These are phyloP conservation scores for Spilosoma lubricipeda DNA, from an alignment of 2,888 invertebrate species.

Conservation along the genomic window DNA sequence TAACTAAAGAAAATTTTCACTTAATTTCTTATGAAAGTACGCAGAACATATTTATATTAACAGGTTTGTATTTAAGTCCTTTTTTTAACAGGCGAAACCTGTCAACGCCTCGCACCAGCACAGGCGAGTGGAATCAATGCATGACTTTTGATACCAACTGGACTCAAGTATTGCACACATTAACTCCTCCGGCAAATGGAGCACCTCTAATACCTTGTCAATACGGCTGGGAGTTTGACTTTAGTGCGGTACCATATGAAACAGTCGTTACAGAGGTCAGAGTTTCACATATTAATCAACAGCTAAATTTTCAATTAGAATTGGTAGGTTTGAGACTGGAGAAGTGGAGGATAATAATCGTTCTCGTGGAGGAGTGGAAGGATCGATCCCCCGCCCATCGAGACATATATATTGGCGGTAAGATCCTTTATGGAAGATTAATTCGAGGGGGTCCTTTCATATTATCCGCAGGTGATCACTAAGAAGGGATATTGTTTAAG, in stretches of 20 bases:
- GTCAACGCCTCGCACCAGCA: neutral
- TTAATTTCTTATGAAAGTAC: too few species aligned
- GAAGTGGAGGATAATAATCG: too few species aligned
- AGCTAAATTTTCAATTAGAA: neutral
- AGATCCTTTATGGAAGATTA: too few species aligned
- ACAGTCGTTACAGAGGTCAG: conserved; percentile 78
- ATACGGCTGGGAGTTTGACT: conserved; percentile 78
- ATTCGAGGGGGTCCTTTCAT: too few species aligned
- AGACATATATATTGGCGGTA: too few species aligned
- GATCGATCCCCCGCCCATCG: too few species aligned
- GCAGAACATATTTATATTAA: too few species aligned
- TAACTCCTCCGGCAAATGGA: neutral
- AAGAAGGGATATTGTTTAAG: neutral
- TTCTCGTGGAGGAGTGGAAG: too few species aligned
- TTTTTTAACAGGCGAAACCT: neutral
- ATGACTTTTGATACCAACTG: neutral
- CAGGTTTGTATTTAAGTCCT: too few species aligned
- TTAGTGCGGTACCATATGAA: conserved; percentile 75
- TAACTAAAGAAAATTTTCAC: too few species aligned
- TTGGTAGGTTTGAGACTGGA: too few species aligned
- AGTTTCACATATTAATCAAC: neutral
- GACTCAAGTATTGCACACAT: conserved; percentile 1
- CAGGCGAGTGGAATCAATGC: neutral
- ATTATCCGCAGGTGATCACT: neutral
- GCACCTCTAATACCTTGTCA: conserved; percentile 54